phyloP scores from a whole-genome alignment of 1,140 invertebrate species.

The Laupala kohalensis region DNA sequence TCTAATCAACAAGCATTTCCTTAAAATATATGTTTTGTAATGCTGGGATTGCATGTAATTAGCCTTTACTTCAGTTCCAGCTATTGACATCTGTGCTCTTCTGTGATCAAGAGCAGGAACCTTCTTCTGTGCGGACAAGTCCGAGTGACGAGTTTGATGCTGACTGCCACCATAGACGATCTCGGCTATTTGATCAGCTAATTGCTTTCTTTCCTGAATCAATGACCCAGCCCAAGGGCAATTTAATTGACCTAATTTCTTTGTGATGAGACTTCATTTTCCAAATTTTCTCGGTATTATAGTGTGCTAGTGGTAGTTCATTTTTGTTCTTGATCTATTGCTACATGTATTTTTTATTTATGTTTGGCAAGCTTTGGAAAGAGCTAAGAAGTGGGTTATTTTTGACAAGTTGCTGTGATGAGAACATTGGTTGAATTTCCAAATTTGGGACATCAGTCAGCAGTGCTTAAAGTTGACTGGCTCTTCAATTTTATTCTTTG shows the following conservation, averaged over 20 bases:
- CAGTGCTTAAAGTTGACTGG: too few relatives aligned
- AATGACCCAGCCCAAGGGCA: slow-evolving; percentile 54
- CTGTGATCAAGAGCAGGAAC: slow-evolving; percentile 25
- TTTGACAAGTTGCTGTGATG: too few relatives aligned
- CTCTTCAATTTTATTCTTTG: too few relatives aligned
- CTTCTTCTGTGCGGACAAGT: slow-evolving; percentile 16
- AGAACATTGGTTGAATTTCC: neutral
- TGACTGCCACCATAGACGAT: slow-evolving; percentile 34
- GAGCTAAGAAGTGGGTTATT: too few relatives aligned
- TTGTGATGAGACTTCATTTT: slow-evolving; percentile 19
- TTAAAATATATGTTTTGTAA: slow-evolving; percentile 12
- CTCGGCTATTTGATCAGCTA: slow-evolving; percentile 48
- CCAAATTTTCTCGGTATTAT: neutral
- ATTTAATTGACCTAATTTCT: slow-evolving; percentile 47
- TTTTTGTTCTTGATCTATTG: too few relatives aligned
- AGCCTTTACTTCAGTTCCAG: slow-evolving; percentile 33
- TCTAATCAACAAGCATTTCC: too few relatives aligned
- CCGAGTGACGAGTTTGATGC: slow-evolving; percentile 16
- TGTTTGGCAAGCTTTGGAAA: too few relatives aligned
- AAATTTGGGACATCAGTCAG: neutral
- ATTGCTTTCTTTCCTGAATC: slow-evolving; percentile 52
- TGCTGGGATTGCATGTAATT: neutral
- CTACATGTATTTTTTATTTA: neutral
- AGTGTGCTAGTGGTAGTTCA: neutral
- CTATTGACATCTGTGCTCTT: slow-evolving; percentile 36